Evolutionary conservation across 2,888 invertebrate genomes (phyloP).

Genomic region (Nymphalis urticae): DNA sequence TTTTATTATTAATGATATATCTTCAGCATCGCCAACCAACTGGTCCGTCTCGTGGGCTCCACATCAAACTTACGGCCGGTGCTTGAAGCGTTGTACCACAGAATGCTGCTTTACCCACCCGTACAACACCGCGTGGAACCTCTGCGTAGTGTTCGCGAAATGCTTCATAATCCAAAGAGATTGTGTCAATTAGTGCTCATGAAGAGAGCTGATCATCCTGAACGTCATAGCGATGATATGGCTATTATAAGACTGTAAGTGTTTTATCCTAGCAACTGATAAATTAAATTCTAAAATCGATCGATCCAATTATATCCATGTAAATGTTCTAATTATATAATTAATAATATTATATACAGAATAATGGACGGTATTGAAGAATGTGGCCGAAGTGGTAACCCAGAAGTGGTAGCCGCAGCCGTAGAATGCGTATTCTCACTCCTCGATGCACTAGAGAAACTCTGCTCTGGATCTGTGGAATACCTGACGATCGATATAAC

Average conservation of each 20-base stretch:
- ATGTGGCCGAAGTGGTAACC: conserved; percentile 90
- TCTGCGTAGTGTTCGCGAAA: conserved; percentile 89
- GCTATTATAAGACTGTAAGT: conserved; percentile 38
- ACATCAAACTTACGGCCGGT: conserved; percentile 94
- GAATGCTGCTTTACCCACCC: conserved; percentile 94
- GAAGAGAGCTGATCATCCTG: conserved; percentile 69
- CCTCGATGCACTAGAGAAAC: conserved; percentile 89
- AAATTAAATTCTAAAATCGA: not conserved
- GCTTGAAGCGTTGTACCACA: conserved; percentile 94
- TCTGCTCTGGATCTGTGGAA: conserved; percentile 86
- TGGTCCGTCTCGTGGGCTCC: conserved; percentile 93
- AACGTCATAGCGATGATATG: conserved; percentile 40
- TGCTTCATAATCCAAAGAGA: conserved; percentile 89
- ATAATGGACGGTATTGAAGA: conserved; percentile 97
- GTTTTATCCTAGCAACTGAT: not conserved
- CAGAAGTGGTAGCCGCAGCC: conserved; percentile 88
- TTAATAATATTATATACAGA: conserved; percentile 57
- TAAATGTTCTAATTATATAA: not conserved
- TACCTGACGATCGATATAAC: conserved; percentile 59
- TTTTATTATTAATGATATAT: not conserved
- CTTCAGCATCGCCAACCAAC: conserved; percentile 91
- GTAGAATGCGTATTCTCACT: conserved; percentile 92
- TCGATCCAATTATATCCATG: not conserved
- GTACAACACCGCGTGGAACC: conserved; percentile 93
- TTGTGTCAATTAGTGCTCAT: conserved; percentile 88